Evolutionary conservation across 2,888 invertebrate species (phyloP).

Genomic region (Ctenicera cuprea): DNA sequence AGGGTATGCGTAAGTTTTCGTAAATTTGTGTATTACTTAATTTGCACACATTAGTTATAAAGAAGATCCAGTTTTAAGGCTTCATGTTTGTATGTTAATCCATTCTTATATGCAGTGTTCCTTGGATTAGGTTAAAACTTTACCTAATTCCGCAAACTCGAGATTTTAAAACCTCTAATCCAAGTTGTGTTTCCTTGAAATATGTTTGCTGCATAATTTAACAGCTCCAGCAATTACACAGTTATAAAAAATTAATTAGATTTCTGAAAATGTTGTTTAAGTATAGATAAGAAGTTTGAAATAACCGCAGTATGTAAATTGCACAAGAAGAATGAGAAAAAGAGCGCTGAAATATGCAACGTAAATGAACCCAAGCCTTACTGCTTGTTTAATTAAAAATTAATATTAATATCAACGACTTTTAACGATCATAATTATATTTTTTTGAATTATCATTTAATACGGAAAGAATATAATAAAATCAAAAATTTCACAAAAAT

Average conservation of each 20-base stretch:
- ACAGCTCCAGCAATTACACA: conserved; percentile 42
- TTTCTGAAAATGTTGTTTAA: conserved; percentile 22
- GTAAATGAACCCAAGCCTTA: background rate
- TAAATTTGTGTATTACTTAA: conserved; percentile 41
- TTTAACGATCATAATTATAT: too few species aligned
- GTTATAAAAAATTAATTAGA: conserved; percentile 41
- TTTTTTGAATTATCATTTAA: too few species aligned
- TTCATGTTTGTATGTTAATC: conserved; percentile 58
- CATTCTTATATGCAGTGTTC: conserved; percentile 61
- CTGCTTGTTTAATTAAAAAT: conserved; percentile 4
- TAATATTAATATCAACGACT: too few species aligned
- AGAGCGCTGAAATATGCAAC: background rate
- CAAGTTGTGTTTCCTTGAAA: conserved; percentile 60
- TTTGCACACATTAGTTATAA: conserved; percentile 53
- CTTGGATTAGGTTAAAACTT: conserved; percentile 63
- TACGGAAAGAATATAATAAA: too few species aligned
- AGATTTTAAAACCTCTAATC: conserved; percentile 63
- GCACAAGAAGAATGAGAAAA: background rate
- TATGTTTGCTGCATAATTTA: conserved; percentile 63
- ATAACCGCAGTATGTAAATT: conserved; percentile 8
- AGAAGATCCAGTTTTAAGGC: conserved; percentile 53
- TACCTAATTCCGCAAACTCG: conserved; percentile 59
- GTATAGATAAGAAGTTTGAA: conserved; percentile 30
- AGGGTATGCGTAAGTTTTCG: conserved; percentile 2
- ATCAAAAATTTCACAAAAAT: too few species aligned